Evolutionary conservation across 1,140 invertebrate species (phyloP).

Genomic region (Zaprionus gabonicus): DNA sequence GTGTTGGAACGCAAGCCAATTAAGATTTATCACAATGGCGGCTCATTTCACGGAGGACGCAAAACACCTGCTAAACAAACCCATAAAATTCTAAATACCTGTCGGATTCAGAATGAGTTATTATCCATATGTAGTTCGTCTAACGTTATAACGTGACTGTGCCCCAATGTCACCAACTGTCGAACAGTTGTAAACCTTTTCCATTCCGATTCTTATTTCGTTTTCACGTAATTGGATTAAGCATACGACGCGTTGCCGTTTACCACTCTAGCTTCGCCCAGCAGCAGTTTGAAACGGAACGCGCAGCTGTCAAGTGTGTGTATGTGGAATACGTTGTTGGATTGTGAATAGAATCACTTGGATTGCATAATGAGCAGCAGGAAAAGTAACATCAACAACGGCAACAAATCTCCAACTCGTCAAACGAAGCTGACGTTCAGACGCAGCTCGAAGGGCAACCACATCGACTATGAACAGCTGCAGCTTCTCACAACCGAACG

Average conservation of each 20-base stretch:
- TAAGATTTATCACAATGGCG: neutral
- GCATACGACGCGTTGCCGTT: conserved; percentile 31
- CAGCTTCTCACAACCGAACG: conserved; percentile 1
- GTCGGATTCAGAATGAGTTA: neutral
- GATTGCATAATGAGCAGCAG: conserved; percentile 16
- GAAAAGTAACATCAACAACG: conserved; percentile 25
- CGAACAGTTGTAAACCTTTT: conserved; percentile 32
- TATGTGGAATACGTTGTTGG: neutral
- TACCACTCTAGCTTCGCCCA: neutral
- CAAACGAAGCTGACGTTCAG: conserved; percentile 40
- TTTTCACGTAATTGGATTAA: conserved; percentile 48
- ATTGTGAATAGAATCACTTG: neutral
- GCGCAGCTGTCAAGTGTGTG: conserved; percentile 30
- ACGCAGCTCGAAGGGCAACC: conserved; percentile 25
- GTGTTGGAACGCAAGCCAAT: no score
- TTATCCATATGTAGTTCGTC: neutral
- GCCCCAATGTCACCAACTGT: conserved; percentile 20
- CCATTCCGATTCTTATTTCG: conserved; percentile 12
- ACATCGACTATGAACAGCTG: conserved; percentile 35
- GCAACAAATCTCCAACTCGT: conserved; percentile 17
- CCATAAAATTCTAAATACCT: neutral
- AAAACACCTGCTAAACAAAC: neutral
- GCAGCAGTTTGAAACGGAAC: conserved; percentile 33
- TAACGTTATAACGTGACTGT: neutral
- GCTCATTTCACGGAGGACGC: neutral